A percentile compares a stretch with the other conserved stretches of the same genome.
phyloP scores from a whole-genome alignment of 2,113 vertebrate species.

The Aptenodytes forsteri region DNA sequence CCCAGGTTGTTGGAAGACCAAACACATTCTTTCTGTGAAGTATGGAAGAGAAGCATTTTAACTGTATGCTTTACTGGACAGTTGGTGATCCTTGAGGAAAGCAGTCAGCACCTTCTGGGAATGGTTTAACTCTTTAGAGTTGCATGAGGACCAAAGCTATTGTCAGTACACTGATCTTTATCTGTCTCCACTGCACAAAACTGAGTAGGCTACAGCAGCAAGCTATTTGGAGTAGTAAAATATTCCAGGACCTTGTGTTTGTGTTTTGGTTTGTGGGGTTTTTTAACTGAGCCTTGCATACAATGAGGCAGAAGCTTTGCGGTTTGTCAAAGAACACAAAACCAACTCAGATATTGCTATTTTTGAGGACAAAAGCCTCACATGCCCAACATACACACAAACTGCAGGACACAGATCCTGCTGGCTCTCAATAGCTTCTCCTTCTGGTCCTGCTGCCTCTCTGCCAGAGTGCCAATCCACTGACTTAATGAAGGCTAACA shows the following conservation, averaged over 20 bases:
- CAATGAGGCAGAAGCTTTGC: background rate
- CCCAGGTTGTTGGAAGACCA: background rate
- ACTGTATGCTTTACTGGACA: background rate
- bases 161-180: background rate
- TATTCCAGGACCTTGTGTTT: background rate
- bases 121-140: background rate
- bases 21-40: background rate
- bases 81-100: background rate
- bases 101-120: background rate
- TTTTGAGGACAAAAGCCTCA: conserved; percentile 18
- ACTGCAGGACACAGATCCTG: background rate
- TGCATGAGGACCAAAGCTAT: background rate
- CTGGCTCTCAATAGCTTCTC: conserved; percentile 36
- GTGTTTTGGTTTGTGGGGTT: background rate
- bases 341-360: background rate
- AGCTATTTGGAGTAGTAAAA: background rate
- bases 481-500: conserved; percentile 60
- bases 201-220: background rate
- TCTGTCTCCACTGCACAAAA: background rate
- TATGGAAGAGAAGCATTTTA: background rate
- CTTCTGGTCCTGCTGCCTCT: conserved; percentile 34
- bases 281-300: background rate
- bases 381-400: background rate
- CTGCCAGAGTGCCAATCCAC: background rate
- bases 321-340: background rate